Evolutionary conservation across 1,140 invertebrate genomes (phyloP).

Genomic region (Trachelipus rathkii): DNA sequence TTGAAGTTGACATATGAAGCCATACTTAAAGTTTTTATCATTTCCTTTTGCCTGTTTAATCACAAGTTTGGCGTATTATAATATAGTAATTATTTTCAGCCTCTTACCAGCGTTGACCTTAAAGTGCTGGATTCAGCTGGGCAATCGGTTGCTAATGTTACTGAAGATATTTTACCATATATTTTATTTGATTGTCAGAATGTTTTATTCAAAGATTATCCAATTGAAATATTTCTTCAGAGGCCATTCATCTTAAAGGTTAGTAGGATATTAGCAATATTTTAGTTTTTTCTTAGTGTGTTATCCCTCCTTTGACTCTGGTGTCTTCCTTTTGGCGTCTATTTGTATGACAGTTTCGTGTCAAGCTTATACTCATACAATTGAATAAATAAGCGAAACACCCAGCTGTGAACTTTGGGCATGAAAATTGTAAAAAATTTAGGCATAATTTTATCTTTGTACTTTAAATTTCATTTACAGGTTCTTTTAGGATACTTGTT

Average conservation of each 20-base stretch:
- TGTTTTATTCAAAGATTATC: background rate
- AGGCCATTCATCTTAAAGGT: background rate
- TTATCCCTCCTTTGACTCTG: background rate
- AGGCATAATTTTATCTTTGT: too few species aligned
- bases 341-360: too few species aligned
- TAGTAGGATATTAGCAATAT: background rate
- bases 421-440: too few species aligned
- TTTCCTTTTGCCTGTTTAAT: background rate
- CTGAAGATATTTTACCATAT: background rate
- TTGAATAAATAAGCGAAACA: too few species aligned
- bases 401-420: too few species aligned
- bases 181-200: background rate
- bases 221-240: background rate
- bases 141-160: background rate
- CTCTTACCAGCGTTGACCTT: background rate
- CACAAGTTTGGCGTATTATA: background rate
- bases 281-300: background rate
- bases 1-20: background rate
- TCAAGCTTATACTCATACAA: too few species aligned
- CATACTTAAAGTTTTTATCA: background rate
- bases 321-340: too few species aligned
- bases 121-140: background rate
- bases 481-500: background rate
- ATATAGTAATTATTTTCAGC: background rate
- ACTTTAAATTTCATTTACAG: background rate